Evolutionary conservation across 2,888 invertebrate genomes (phyloP), one percentile per base, ranked within the genome.

Genomic region (Stictocephala bisonia): DNA sequence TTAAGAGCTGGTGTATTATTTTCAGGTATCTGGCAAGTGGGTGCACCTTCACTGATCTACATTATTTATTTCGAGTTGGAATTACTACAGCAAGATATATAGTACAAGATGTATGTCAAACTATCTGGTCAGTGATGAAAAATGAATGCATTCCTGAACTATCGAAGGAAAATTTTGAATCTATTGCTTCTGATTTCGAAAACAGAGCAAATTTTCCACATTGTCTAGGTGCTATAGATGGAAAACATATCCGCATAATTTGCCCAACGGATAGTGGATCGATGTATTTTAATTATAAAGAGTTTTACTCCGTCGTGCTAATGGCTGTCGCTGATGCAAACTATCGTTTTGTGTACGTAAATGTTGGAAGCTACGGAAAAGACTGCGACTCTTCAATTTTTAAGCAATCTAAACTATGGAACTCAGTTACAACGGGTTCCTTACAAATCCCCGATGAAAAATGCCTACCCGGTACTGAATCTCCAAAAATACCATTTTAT

Each of bases 361-460:
- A 82, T 75, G 79, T 71, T 41, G 71, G 71, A 26, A 44, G 44
- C 11, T 71, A 60, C 27, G 71, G 71, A 18, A 71, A 71, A 26
- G 58, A 60, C 13, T 58, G 60, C 27, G 71, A 71, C 35, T 71
- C 71, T 11, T 44, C 71, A 20, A 60, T 71, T 44, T 71, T 60
- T 44, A 60, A 60, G 22, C 26, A 56, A 15, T 26, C 60, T 27
- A 9, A 20, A 4, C 29, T 71, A 18, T 71, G 60, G 58, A 48
- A 56, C 48, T 51, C 41, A 27, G 44, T 79, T 29, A 26, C 48
- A 72, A 76, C 76, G 51, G 73, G 73, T 29, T 67, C 71, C 41
- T 56, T 78, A 18, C 69, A 77, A 69, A 64, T 80, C 58, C 81
- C 80, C 31, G 73, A 67, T 66, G 75, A 77, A 53, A 74, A 72